A percentile compares a stretch with the other conserved stretches of the same genome.
phyloP scores from a whole-genome alignment of 2,888 invertebrate species.

The Eupithecia pulchellata region DNA sequence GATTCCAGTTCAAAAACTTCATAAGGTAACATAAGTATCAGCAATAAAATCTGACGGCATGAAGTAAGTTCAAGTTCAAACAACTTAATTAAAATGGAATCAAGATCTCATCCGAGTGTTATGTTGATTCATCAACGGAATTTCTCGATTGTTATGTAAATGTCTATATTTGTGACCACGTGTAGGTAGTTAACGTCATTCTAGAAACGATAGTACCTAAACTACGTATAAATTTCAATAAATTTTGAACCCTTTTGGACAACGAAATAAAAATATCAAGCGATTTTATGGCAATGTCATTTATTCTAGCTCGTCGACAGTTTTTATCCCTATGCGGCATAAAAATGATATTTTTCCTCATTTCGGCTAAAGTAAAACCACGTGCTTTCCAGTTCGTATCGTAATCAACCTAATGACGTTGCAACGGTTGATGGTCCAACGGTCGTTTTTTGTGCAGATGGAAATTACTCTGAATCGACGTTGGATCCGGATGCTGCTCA shows the following conservation, averaged over 20 bases:
- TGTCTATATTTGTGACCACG: constrained; percentile 6
- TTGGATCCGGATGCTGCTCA: constrained; percentile 56
- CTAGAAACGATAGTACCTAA: neutral
- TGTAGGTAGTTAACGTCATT: constrained; percentile 2
- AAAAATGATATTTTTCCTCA: neutral
- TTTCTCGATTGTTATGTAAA: constrained; percentile 36
- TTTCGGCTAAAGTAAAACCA: constrained; percentile 19
- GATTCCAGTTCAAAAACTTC: neutral
- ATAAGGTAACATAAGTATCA: neutral
- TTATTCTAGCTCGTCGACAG: neutral
- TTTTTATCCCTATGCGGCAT: neutral
- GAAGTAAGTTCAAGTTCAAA: constrained; percentile 35
- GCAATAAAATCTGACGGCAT: neutral
- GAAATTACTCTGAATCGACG: constrained; percentile 69
- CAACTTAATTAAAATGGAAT: constrained; percentile 24
- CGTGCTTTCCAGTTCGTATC: constrained; percentile 32
- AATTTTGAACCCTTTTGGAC: neutral
- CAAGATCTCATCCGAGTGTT: constrained; percentile 17
- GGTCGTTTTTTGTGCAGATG: constrained; percentile 63
- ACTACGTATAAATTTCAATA: neutral
- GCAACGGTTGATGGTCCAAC: constrained; percentile 59
- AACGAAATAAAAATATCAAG: neutral
- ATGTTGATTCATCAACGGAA: constrained; percentile 34
- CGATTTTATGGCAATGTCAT: neutral
- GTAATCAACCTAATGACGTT: constrained; percentile 43